A percentile compares a stretch with the other conserved stretches of the same genome.
phyloP scores from a whole-genome alignment of 1,140 invertebrate species.

The Camponotus pennsylvanicus region DNA sequence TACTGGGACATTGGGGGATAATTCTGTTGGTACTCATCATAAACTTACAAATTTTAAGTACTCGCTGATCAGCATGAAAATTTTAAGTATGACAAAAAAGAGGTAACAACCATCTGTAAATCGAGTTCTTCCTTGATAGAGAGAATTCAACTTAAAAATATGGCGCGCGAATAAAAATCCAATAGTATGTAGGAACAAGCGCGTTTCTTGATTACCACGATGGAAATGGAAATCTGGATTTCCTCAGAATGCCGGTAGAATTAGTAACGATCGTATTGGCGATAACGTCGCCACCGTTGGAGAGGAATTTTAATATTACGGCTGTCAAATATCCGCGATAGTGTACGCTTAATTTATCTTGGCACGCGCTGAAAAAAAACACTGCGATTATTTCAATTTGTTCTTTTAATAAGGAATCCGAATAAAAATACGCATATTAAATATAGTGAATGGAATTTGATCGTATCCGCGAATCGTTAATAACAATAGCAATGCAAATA shows the following conservation, averaged over 20 bases:
- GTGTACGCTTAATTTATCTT: constrained; percentile 47
- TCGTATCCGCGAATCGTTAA: constrained; percentile 22
- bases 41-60: background rate
- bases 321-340: constrained; percentile 38
- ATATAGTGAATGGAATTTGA: constrained; percentile 24
- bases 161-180: constrained; percentile 40
- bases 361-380: background rate
- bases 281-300: constrained; percentile 47
- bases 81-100: background rate
- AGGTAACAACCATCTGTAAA: background rate
- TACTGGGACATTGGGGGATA: background rate
- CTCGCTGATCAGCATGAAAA: background rate
- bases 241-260: constrained; percentile 49
- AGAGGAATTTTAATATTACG: constrained; percentile 59
- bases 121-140: constrained; percentile 21
- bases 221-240: constrained; percentile 57
- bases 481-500: constrained; percentile 19
- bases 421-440: constrained; percentile 13
- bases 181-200: constrained; percentile 43
- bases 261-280: constrained; percentile 48
- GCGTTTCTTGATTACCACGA: constrained; percentile 52
- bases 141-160: constrained; percentile 40
- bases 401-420: constrained; percentile 12
- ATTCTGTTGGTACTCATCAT: background rate
- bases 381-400: constrained; percentile 55